phyloP scores from a whole-genome alignment of 2,797 vertebrate species.

The Pangasius larnaudii region DNA sequence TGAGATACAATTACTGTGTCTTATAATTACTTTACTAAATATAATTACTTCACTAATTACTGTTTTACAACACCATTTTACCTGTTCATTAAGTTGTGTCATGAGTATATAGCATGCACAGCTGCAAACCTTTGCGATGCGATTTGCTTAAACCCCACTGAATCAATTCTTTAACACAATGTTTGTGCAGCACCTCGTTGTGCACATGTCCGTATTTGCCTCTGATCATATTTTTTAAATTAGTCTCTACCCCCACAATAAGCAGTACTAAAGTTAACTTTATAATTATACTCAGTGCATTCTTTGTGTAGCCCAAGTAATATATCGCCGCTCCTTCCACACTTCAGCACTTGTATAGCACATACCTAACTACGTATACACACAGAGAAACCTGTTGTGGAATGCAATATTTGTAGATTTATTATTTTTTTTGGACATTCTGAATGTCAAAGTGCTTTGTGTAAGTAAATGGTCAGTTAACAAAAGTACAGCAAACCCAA shows the following conservation, averaged over 20 bases:
- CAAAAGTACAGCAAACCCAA: neutral
- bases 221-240: neutral
- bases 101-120: slow-evolving; percentile 13
- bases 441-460: neutral
- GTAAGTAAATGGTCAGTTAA: slow-evolving; percentile 10
- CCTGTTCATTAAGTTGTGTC: slow-evolving; percentile 16
- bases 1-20: slow-evolving; percentile 4
- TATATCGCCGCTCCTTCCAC: neutral
- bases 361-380: neutral
- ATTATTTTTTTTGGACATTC: neutral
- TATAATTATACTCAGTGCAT: neutral
- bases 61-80: slow-evolving; percentile 24
- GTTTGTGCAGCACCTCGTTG: neutral
- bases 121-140: neutral
- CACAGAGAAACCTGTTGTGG: neutral
- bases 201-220: neutral
- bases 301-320: neutral
- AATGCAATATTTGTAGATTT: neutral
- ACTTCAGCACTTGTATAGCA: neutral
- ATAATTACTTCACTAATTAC: slow-evolving; percentile 19
- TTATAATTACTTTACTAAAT: slow-evolving; percentile 19
- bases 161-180: neutral
- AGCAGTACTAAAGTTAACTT: neutral
- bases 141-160: neutral
- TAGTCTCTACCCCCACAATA: neutral